phyloP scores from a whole-genome alignment of 2,113 vertebrate genomes.

The Chlamydotis undulata region DNA sequence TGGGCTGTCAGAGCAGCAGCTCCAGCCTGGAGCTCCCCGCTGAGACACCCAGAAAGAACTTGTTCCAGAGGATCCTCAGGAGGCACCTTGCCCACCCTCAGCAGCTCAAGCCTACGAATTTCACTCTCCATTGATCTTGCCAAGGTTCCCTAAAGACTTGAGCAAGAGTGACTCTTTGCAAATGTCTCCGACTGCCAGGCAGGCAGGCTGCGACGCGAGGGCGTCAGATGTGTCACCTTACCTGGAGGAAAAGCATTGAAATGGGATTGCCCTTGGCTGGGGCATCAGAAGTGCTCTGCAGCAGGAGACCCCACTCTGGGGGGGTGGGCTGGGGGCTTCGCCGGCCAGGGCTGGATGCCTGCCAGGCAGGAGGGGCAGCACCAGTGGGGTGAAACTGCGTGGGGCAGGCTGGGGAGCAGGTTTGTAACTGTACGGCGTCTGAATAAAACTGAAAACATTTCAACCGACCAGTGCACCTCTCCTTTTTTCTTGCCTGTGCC shows the following conservation, averaged over 20 bases:
- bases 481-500: background rate
- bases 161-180: background rate
- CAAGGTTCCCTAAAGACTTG: background rate
- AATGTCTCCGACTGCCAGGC: background rate
- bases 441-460: background rate
- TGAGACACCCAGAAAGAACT: background rate
- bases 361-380: background rate
- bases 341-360: accelerated
- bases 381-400: accelerated
- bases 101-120: background rate
- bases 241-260: background rate
- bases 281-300: background rate
- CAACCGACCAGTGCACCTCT: background rate
- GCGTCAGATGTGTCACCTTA: background rate
- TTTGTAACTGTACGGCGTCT: background rate
- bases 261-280: background rate
- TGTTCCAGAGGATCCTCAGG: constrained; percentile 37
- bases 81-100: background rate
- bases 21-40: background rate
- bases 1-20: background rate
- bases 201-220: background rate
- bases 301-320: background rate
- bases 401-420: background rate
- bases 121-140: background rate
- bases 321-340: background rate